A percentile compares a stretch with the other conserved stretches of the same genome.
Evolutionary conservation across 2,113 vertebrate species (phyloP).

Genomic region (Sinocyclocheilus rhinocerous): DNA sequence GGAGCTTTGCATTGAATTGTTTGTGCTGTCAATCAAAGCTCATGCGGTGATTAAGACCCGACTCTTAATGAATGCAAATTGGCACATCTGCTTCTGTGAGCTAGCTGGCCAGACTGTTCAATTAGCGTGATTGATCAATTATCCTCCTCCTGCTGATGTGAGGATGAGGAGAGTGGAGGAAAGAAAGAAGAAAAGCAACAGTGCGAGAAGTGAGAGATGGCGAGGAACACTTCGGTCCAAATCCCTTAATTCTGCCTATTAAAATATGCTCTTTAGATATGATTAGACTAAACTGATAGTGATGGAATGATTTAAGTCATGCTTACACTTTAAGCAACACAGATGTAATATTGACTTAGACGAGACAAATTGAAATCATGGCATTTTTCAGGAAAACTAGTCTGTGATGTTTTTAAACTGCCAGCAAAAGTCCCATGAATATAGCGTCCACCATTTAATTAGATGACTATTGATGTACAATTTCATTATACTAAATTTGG

Average conservation of each 20-base stretch:
- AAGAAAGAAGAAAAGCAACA: conserved; percentile 44
- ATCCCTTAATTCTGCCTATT: conserved; percentile 42
- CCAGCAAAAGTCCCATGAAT: not conserved
- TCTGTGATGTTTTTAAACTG: not conserved
- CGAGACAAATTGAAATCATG: conserved; percentile 14
- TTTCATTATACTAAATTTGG: not conserved
- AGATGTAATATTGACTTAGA: conserved; percentile 36
- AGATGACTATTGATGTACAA: not conserved
- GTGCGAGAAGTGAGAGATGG: conserved; percentile 24
- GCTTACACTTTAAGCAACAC: conserved; percentile 21
- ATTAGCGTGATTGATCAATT: conserved; percentile 84
- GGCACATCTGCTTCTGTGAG: conserved; percentile 80
- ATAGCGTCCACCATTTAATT: not conserved
- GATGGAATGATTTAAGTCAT: conserved; percentile 41
- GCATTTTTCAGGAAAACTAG: conserved; percentile 22
- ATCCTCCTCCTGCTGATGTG: conserved; percentile 68
- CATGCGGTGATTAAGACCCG: conserved; percentile 76
- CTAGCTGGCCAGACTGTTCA: conserved; percentile 80
- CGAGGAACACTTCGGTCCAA: conserved; percentile 3
- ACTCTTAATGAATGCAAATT: conserved; percentile 84
- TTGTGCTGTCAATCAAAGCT: conserved; percentile 77
- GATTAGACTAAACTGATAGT: conserved; percentile 52
- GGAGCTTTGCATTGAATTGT: conserved; percentile 62
- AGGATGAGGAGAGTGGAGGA: conserved; percentile 21
- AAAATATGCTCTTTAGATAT: conserved; percentile 53